phyloP scores from a whole-genome alignment of 2,797 vertebrate species.

The Balearica regulorum region DNA sequence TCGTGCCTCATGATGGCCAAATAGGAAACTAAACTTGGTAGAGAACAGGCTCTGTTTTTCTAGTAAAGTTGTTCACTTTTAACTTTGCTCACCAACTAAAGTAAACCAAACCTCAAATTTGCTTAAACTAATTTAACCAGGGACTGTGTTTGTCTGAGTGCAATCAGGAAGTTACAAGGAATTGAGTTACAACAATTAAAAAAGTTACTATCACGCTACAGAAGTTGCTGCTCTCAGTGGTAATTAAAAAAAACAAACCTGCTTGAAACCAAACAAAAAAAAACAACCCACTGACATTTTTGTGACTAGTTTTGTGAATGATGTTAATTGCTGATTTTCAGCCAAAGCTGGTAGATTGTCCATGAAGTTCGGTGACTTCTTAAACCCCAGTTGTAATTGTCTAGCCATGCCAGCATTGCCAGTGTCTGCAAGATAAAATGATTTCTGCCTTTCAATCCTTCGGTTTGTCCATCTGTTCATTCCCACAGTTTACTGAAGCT shows the following conservation, averaged over 20 bases:
- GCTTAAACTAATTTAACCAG: background rate
- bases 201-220: background rate
- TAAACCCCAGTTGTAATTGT: background rate
- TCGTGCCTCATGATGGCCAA: background rate
- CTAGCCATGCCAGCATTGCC: background rate
- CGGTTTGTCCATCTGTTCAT: background rate
- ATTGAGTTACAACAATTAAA: background rate
- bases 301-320: background rate
- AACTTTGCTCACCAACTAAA: background rate
- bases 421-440: background rate
- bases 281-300: fast-evolving
- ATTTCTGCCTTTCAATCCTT: background rate
- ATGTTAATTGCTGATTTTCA: background rate
- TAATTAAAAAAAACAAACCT: background rate
- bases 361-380: background rate
- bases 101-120: background rate
- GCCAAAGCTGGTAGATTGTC: background rate
- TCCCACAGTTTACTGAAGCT: background rate
- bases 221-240: background rate
- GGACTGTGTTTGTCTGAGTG: background rate
- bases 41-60: background rate
- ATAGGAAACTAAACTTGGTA: background rate
- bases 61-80: background rate
- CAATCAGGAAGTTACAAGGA: background rate
- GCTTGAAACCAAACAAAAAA: background rate